These are phyloP conservation scores for Drosophila paulistorum DNA, from an alignment of 1,140 invertebrate genomes.

Conservation along the genomic window DNA sequence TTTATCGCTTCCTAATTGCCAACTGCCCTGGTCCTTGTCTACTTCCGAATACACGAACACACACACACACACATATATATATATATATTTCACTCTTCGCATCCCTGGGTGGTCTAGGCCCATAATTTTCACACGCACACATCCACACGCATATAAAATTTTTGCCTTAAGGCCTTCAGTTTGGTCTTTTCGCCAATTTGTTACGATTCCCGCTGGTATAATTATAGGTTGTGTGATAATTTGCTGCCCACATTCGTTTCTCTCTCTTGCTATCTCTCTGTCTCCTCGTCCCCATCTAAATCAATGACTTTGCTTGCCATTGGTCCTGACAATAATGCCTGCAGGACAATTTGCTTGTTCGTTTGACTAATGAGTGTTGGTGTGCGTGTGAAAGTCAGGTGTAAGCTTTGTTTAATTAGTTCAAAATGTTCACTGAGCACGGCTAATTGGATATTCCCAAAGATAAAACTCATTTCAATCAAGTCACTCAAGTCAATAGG, in stretches of 20 bases:
- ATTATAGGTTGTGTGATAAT: slow-evolving; percentile 56
- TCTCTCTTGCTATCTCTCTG: not conserved
- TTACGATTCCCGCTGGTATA: slow-evolving; percentile 73
- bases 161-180: slow-evolving; percentile 24
- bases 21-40: slow-evolving; percentile 25
- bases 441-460: slow-evolving; percentile 53
- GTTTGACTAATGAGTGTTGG: slow-evolving; percentile 47
- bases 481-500: not conserved
- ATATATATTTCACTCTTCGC: not conserved
- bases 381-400: slow-evolving; percentile 60
- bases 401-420: slow-evolving; percentile 66
- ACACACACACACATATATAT: too few relatives aligned
- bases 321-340: slow-evolving; percentile 49
- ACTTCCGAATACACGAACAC: not conserved
- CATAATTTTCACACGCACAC: slow-evolving; percentile 52
- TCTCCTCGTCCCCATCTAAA: not conserved
- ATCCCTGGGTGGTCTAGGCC: slow-evolving; percentile 25
- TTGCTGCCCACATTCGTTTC: slow-evolving; percentile 11
- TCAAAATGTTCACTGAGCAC: slow-evolving; percentile 41
- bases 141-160: slow-evolving; percentile 25
- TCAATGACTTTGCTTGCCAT: slow-evolving; percentile 15
- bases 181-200: slow-evolving; percentile 48
- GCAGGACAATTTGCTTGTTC: slow-evolving; percentile 42
- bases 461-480: slow-evolving; percentile 6
- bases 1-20: slow-evolving; percentile 76